Evolutionary conservation across 2,797 vertebrate species (phyloP).

Genomic region (Diplodus puntazzo): DNA sequence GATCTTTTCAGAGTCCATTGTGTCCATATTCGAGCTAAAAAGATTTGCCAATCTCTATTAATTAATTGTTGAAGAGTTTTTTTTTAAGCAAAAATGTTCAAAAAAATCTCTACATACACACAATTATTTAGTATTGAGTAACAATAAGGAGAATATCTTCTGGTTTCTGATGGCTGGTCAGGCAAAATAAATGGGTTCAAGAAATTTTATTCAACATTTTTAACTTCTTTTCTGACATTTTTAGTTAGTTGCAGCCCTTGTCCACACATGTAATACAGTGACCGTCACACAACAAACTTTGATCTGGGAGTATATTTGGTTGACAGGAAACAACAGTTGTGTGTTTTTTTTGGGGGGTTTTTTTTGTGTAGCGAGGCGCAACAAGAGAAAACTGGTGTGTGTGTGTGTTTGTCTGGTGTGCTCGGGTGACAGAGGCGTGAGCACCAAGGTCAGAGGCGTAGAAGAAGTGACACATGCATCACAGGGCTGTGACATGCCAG

Average conservation of each 20-base stretch:
- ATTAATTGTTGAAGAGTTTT: background rate
- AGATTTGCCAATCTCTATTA: background rate
- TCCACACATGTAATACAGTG: background rate
- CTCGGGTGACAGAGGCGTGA: slow-evolving; percentile 69
- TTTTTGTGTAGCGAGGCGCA: slow-evolving; percentile 29
- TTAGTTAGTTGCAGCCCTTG: background rate
- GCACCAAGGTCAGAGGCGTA: slow-evolving; percentile 78
- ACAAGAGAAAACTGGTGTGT: slow-evolving; percentile 38
- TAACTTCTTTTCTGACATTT: background rate
- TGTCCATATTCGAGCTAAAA: background rate
- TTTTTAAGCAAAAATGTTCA: background rate
- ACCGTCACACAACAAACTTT: background rate
- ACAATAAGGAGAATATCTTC: background rate
- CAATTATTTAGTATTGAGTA: background rate
- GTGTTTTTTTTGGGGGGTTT: slow-evolving; percentile 46
- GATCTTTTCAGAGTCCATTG: background rate
- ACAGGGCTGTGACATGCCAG: slow-evolving; percentile 84
- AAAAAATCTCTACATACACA: too few relatives aligned
- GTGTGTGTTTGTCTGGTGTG: slow-evolving; percentile 49
- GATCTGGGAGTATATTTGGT: slow-evolving; percentile 1
- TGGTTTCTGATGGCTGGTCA: background rate
- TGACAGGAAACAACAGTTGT: slow-evolving; percentile 19
- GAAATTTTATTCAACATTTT: background rate
- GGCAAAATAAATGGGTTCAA: background rate
- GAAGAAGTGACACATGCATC: slow-evolving; percentile 89